Evolutionary conservation across 2,797 vertebrate genomes (phyloP), one percentile per base, ranked within the genome.

Genomic region (Cirrhinus mrigala): DNA sequence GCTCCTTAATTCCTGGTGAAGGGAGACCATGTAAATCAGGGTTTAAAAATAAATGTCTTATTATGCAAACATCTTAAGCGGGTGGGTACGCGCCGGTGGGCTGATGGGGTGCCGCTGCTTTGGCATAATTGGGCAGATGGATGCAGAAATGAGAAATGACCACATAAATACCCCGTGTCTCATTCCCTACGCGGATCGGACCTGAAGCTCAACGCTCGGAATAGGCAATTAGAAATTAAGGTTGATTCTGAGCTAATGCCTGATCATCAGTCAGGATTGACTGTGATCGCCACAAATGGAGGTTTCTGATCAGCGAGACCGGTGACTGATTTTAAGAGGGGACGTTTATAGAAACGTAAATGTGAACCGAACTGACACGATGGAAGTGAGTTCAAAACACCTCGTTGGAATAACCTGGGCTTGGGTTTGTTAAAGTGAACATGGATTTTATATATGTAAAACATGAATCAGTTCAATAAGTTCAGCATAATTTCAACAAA

Each of bases 191-290:
- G 78, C 54, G 79, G 74, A 87, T 80, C 71, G 54, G 87, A 88
- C 86, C 71, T 69, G 81, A 60, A 88, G 74, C 80, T 78, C 89
- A 77, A 70, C 76, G 83, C 87, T 87, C 75, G 87, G 94, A 95
- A 95, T 95, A 81, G 70, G 86, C 94, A 90, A 95, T 94, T 90
- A 91, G 83, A 91, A 92, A 95, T 95, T 94, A 95, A 91, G 90
- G 75, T 89, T 87, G 0, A 87, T 90, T 92, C 92, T 88, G 93
- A 90, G 88, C 89, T 94, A 92, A 94, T 92, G 91, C 91, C 90
- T 92, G 90, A 93, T 91, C 87, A 64, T 40, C 76, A 83, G 87
- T 89, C 76, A 89, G 90, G 90, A 92, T 90, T 81, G 56, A 15
- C 60, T 83, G 91, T 91, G 94, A 92, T 90, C 90, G 85, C 81